These are phyloP conservation scores for Cotesia congregata DNA, from an alignment of 2,888 invertebrate species.

Conservation along the genomic window DNA sequence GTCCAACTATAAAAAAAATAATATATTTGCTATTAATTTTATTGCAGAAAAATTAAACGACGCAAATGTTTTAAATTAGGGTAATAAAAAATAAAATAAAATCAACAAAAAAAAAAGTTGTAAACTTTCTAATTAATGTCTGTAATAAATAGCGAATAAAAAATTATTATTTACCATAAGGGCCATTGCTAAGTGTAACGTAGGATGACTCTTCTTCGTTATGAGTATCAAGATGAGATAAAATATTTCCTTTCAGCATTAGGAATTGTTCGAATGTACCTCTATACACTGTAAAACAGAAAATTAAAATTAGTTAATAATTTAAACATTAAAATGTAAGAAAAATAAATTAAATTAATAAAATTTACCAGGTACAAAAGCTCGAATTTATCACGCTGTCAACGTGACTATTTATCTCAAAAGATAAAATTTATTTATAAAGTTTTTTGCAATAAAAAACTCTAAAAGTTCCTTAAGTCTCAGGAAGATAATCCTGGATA, in stretches of 20 bases:
- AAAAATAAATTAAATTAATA: neutral
- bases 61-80: neutral
- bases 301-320: neutral
- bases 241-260: conserved; percentile 69
- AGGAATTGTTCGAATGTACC: conserved; percentile 66
- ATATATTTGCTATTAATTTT: conserved; percentile 21
- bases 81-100: conserved; percentile 25
- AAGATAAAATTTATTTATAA: conserved; percentile 14
- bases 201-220: conserved; percentile 68
- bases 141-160: neutral
- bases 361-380: conserved; percentile 35
- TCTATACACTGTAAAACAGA: conserved; percentile 52
- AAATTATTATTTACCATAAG: conserved; percentile 57
- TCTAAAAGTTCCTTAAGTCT: conserved; percentile 13
- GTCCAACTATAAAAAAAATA: conserved; percentile 63
- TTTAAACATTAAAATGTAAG: neutral
- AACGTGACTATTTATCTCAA: conserved; percentile 25
- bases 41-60: neutral
- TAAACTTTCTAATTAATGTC: conserved; percentile 19
- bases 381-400: neutral
- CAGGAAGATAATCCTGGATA: conserved; percentile 33
- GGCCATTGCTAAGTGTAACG: conserved; percentile 67
- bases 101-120: conserved; percentile 22
- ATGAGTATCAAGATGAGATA: conserved; percentile 64
- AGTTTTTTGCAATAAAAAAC: conserved; percentile 18